These are phyloP conservation scores for Lipophrys pholis DNA, from an alignment of 2,113 vertebrate genomes.

Conservation along the genomic window DNA sequence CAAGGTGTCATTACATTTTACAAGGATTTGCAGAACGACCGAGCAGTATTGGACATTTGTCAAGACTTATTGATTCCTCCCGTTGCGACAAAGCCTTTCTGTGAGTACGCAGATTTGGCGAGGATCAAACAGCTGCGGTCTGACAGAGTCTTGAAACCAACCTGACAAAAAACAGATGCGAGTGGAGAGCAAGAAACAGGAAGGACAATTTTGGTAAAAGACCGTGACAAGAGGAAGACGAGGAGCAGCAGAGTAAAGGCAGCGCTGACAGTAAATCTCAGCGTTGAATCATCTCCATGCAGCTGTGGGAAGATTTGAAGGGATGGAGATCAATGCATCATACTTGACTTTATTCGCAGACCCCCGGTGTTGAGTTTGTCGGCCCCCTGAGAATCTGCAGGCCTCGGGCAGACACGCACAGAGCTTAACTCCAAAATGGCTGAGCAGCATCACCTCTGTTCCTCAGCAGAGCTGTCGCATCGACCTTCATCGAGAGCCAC, in stretches of 20 bases:
- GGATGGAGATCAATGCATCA: conserved; percentile 57
- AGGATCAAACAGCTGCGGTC: conserved; percentile 63
- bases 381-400: conserved; percentile 47
- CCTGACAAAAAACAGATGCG: conserved; percentile 72
- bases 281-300: conserved; percentile 43
- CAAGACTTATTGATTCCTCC: conserved; percentile 48
- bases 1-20: conserved; percentile 40
- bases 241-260: conserved; percentile 33
- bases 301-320: conserved; percentile 56
- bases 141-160: conserved; percentile 67
- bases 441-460: conserved; percentile 53
- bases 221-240: conserved; percentile 44
- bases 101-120: conserved; percentile 53
- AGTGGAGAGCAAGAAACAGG: conserved; percentile 50
- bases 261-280: conserved; percentile 52
- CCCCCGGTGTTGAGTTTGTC: conserved; percentile 52
- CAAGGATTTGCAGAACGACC: conserved; percentile 20
- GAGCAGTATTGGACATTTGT: conserved; percentile 31
- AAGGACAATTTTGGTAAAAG: conserved; percentile 61
- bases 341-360: conserved; percentile 62
- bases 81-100: conserved; percentile 48
- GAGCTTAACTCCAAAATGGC: conserved; percentile 58
- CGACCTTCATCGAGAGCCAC: conserved; percentile 67
- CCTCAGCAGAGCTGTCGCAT: conserved; percentile 53
- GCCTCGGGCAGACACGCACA: conserved; percentile 50